Conservation (phyloP, 2,797 vertebrate genomes). For the Apogon talboti region DNA sequence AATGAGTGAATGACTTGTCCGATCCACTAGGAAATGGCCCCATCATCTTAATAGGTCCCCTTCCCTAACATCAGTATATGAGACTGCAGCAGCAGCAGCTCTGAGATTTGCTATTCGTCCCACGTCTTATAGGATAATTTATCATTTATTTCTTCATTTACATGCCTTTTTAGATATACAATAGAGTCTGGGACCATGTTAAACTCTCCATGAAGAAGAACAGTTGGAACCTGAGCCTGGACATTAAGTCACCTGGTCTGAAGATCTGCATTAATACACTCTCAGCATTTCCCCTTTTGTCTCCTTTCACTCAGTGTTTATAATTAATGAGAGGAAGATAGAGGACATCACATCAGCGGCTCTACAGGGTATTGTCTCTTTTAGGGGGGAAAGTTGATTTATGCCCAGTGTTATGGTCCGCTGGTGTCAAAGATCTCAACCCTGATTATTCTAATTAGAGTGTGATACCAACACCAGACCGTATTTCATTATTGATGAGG, state of each 20-base stretch:
- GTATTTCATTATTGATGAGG: slow-evolving; percentile 35
- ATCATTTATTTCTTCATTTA: slow-evolving; percentile 72
- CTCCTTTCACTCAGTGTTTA: slow-evolving; percentile 39
- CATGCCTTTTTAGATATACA: slow-evolving; percentile 64
- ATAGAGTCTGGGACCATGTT: slow-evolving; percentile 30
- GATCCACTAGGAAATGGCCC: neutral
- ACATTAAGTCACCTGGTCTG: slow-evolving; percentile 31
- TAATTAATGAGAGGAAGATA: slow-evolving; percentile 48
- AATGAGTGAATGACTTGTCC: slow-evolving; percentile 36
- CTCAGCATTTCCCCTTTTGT: slow-evolving; percentile 44
- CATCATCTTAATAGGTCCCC: slow-evolving; percentile 38
- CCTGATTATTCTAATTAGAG: slow-evolving; percentile 51
- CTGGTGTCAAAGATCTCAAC: slow-evolving; percentile 38
- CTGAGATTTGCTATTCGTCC: slow-evolving; percentile 56
- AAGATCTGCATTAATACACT: slow-evolving; percentile 46
- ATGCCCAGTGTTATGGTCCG: slow-evolving; percentile 31
- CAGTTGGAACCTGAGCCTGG: slow-evolving; percentile 41
- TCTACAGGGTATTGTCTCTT: slow-evolving; percentile 39
- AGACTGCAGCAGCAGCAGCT: slow-evolving; percentile 42
- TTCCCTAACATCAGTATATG: slow-evolving; percentile 28
- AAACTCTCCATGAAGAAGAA: slow-evolving; percentile 57
- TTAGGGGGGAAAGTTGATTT: slow-evolving; percentile 46
- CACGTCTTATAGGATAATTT: slow-evolving; percentile 56
- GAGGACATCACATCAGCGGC: slow-evolving; percentile 37
- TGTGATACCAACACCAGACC: slow-evolving; percentile 24